These are phyloP conservation scores for Oscheius sp. DNA, from an alignment of 1,140 invertebrate genomes.

Conservation along the genomic window DNA sequence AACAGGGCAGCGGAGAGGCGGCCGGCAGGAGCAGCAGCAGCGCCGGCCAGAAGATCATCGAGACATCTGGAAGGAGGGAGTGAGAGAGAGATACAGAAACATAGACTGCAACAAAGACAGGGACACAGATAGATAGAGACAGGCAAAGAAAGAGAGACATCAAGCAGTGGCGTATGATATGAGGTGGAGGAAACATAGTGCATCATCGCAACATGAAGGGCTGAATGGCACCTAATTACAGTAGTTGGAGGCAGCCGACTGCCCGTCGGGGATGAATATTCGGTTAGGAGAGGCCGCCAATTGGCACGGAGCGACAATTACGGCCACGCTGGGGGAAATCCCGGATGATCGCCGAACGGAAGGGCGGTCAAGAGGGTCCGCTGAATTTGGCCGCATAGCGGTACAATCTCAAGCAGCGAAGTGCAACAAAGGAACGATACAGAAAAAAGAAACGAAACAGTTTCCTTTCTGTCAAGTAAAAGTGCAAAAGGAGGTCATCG, in stretches of 20 bases:
- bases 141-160: background rate
- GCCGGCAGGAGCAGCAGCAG: constrained; percentile 5
- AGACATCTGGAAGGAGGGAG: background rate
- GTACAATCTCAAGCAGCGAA: too few species aligned
- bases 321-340: too few species aligned
- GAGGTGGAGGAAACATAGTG: background rate
- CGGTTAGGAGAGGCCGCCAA: background rate
- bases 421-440: too few species aligned
- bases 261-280: constrained; percentile 14
- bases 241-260: background rate
- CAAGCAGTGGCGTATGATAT: background rate
- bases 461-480: too few species aligned
- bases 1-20: constrained; percentile 26
- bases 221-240: background rate
- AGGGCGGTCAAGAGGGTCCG: too few species aligned
- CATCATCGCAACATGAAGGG: background rate
- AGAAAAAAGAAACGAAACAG: too few species aligned
- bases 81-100: background rate
- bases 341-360: too few species aligned
- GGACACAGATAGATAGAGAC: background rate
- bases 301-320: background rate
- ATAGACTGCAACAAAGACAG: background rate
- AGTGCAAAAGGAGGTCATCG: too few species aligned
- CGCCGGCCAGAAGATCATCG: background rate
- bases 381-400: too few species aligned